Conservation (phyloP, 2,113 vertebrate species). For the Pseudorhombus dupliciocellatus region DNA sequence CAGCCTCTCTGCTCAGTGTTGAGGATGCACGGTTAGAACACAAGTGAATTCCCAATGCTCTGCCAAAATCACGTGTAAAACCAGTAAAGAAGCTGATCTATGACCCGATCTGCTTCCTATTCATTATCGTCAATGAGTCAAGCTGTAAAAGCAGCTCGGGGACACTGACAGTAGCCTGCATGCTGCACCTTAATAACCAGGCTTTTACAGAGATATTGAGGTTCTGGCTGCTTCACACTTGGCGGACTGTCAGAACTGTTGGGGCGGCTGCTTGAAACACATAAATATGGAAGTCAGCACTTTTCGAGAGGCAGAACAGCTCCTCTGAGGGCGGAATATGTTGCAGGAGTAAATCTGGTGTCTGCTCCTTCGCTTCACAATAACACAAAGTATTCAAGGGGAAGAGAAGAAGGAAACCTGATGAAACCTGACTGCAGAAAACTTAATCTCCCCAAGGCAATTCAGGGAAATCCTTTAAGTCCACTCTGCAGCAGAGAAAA, state of each 20-base stretch:
- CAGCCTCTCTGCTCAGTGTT: slow-evolving; percentile 16
- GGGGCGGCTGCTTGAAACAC: slow-evolving; percentile 49
- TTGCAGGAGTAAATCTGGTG: slow-evolving; percentile 58
- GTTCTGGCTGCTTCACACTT: slow-evolving; percentile 44
- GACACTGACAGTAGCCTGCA: slow-evolving; percentile 23
- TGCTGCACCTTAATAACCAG: slow-evolving; percentile 29
- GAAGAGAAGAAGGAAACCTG: slow-evolving; percentile 24
- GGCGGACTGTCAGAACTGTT: slow-evolving; percentile 47
- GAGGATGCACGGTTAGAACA: background rate
- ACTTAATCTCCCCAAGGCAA: slow-evolving; percentile 33
- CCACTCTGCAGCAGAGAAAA: background rate
- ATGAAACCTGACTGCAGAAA: slow-evolving; percentile 34
- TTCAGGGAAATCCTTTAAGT: slow-evolving; percentile 12
- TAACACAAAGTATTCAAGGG: slow-evolving; percentile 27
- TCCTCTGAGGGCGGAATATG: slow-evolving; percentile 55
- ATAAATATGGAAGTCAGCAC: slow-evolving; percentile 65
- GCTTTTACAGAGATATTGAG: slow-evolving; percentile 59
- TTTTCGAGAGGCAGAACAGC: slow-evolving; percentile 54
- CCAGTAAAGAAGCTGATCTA: background rate
- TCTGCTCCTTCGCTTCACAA: slow-evolving; percentile 66
- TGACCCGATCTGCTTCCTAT: background rate
- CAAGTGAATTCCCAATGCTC: background rate
- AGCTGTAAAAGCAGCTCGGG: slow-evolving; percentile 20
- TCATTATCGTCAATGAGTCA: slow-evolving; percentile 16
- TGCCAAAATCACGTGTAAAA: slow-evolving; percentile 14